Base-by-base conservation (phyloP, 2,888 invertebrate species). In the Sialis lutaria region DNA sequence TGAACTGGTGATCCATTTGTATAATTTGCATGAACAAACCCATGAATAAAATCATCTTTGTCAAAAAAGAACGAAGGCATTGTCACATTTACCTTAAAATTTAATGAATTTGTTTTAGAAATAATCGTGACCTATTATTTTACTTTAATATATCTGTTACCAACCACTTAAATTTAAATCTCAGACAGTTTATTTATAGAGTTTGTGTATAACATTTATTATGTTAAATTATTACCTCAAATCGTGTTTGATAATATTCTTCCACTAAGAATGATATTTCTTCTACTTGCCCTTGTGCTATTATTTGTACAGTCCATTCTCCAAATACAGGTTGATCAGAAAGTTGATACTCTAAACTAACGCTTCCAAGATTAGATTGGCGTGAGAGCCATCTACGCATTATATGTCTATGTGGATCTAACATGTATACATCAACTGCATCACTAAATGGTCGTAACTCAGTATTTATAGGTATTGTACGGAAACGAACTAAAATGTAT, bases 1-100 rank as follows among this genome's bases (percentile, higher is more conserved):
- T 70, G 70, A 0, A 92, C 91, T 0, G 93, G 91, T 31, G 83
- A 85, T 1, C 95, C 95, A 50, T 89, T 91, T 1, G 93, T 93
- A 60, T 92, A 93, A 75, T 96, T 96, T 0, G 95, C 93, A 77
- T 88, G 84, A 2, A 96, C 76, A 1, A 80, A 76, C 0, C 95
- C 96, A 58, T 81, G 75, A 58, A 96, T 79, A 58, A 70, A 90
- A 7, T 72, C 77, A 56, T 91, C 90, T 22, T 83, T 83, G 57
- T 85, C 86, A 63, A 92, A 85, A 68, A 95, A 87, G 64, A 91
- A 92, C 1, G 92, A 85, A 0, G 93, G 89, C 83, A 93, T 91
- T 0, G 91, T 92, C 0, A 96, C 91, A 64, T 95, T 95, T 1
- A 92, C 88, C 75, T 78, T 58, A 45, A 58, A 53, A 22, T 22